Evolutionary conservation across 2,113 vertebrate genomes (phyloP).

Genomic region (Pycnonotus jocosus): DNA sequence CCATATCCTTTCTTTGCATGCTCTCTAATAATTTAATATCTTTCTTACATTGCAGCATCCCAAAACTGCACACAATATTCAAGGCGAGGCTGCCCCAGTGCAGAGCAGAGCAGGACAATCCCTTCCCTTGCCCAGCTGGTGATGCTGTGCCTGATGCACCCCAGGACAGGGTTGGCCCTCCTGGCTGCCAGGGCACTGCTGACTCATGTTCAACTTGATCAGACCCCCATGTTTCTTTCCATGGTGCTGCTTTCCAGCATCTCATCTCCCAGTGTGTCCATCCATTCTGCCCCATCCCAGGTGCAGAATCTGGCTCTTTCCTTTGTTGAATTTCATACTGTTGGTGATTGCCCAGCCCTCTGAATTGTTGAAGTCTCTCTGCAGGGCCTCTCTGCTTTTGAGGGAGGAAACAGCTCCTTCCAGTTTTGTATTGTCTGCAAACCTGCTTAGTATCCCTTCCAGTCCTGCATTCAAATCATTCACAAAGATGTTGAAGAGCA

Average conservation of each 20-base stretch:
- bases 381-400: neutral
- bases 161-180: fast-evolving
- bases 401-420: neutral
- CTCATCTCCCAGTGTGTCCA: neutral
- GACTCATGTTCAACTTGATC: neutral
- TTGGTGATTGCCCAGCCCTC: neutral
- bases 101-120: neutral
- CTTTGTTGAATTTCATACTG: neutral
- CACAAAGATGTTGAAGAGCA: neutral
- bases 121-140: fast-evolving
- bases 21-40: neutral
- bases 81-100: neutral
- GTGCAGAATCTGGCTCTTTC: fast-evolving
- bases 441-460: neutral
- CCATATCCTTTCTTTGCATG: neutral
- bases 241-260: neutral
- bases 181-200: neutral
- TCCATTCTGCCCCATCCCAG: neutral
- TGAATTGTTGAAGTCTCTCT: neutral
- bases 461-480: neutral
- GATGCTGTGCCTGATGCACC: neutral
- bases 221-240: neutral
- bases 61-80: neutral
- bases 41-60: fast-evolving
- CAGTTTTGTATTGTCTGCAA: neutral